A percentile compares a stretch with the other conserved stretches of the same genome.
These are phyloP conservation scores for Eugnorisma glareosa DNA, from an alignment of 2,888 invertebrate genomes.

Conservation along the genomic window DNA sequence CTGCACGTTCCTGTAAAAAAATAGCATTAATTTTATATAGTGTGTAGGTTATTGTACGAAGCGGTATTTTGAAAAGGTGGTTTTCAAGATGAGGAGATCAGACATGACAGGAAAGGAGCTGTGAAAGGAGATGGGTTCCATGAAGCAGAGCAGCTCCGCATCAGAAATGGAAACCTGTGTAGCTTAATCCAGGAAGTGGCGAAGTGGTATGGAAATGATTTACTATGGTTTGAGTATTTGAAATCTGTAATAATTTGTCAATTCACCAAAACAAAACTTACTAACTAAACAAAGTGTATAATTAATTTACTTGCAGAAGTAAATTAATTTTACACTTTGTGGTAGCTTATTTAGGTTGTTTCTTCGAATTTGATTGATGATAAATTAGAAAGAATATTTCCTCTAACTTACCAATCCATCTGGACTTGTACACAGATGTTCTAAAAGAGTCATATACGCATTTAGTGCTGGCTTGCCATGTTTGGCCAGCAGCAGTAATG, in stretches of 20 bases:
- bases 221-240: background rate
- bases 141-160: background rate
- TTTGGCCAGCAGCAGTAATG: conserved; percentile 76
- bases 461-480: conserved; percentile 82
- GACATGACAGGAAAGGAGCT: background rate
- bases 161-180: background rate
- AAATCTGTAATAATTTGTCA: background rate
- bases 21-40: background rate
- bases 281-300: too few relatives aligned
- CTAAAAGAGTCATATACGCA: conserved; percentile 79
- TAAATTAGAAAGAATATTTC: background rate
- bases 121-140: background rate
- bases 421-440: conserved; percentile 82
- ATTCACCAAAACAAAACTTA: background rate
- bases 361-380: background rate
- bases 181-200: background rate
- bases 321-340: background rate
- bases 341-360: background rate
- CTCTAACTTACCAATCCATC: conserved; percentile 82
- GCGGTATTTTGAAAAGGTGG: background rate
- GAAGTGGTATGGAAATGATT: background rate
- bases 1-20: conserved; percentile 81
- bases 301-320: too few relatives aligned
- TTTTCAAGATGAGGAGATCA: background rate
- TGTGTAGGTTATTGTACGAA: background rate